Base-by-base conservation (phyloP, 1,140 invertebrate genomes). In the Drosophila santomea region DNA sequence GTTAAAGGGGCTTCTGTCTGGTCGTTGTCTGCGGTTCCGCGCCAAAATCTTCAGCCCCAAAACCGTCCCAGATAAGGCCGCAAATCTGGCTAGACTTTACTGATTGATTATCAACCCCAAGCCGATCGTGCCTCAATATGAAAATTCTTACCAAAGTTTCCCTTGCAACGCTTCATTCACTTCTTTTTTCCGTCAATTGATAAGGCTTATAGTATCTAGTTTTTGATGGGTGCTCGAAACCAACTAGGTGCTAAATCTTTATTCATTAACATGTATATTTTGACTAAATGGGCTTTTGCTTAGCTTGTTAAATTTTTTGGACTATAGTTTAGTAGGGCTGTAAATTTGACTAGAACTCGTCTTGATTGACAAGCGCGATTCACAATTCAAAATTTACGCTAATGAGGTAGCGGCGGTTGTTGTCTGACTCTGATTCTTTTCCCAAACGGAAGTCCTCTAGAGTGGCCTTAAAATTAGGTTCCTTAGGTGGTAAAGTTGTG, bases 381-480 rank as follows among this genome's bases (percentile, higher is more conserved):
- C 67, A n/a, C 47, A 25, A 61, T 74, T 64, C 58, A 54, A 74
- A 56, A 82, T 76, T 91, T 76, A 83, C 71, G 76, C 81, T 76
- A 86, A 74, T 91, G 91, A 92, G 91, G 91, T 92, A 91, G 81
- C 75, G 62, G 56, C 76, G 79, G 91, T 86, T 88, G 67, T 69
- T 82, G 66, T 72, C 68, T 38, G 20, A 59, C 76, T 72, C 38
- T 32, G 47, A 45, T 44, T 39, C 25, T 8, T 23, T 43, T 54
- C 55, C 32, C 38, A 17, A 14, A 14, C 23, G 55, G 48, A 67
- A 58, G 20, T 51, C 44, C 41, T 62, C 63, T 20, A 69, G 74
- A 77, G 74, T 60, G 54, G 63, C 57, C 74, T 77, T 77, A 77
- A 69, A 35, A 66, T 44, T 76, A 76, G 15, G 10, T 58, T 69